Evolutionary conservation across 1,140 invertebrate species (phyloP).

Genomic region (Wiebesia pumilae): DNA sequence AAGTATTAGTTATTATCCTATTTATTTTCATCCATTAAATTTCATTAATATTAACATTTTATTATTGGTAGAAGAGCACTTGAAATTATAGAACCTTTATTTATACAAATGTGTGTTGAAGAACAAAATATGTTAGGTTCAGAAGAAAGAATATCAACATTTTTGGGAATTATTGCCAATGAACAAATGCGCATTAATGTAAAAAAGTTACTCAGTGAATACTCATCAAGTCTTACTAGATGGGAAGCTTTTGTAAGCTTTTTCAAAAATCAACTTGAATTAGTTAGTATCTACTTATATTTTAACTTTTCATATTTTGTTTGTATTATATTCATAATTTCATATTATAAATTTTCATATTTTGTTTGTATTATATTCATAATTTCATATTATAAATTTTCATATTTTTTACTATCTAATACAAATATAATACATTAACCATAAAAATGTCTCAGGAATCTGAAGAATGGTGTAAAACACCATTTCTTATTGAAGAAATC

Average conservation of each 20-base stretch:
- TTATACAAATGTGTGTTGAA: conserved; percentile 80
- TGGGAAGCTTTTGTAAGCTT: conserved; percentile 78
- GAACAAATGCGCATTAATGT: conserved; percentile 76
- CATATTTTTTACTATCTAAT: too few relatives aligned
- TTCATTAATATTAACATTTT: not conserved
- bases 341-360: too few relatives aligned
- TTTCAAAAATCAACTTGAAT: conserved; percentile 66
- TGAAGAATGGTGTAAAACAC: conserved; percentile 60
- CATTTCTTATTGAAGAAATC: conserved; percentile 84
- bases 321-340: too few relatives aligned
- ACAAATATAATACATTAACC: conserved; percentile 3
- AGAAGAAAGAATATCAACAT: conserved; percentile 77
- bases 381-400: not conserved
- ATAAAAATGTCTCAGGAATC: conserved; percentile 62
- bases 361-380: too few relatives aligned
- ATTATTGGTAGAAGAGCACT: conserved; percentile 79
- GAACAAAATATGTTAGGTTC: conserved; percentile 86
- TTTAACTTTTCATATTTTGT: not conserved
- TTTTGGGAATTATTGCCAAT: conserved; percentile 80
- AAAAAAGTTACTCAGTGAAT: conserved; percentile 56
- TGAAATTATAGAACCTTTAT: conserved; percentile 81
- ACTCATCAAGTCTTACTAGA: conserved; percentile 71
- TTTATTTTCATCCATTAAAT: not conserved
- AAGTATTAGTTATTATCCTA: conserved; percentile 55
- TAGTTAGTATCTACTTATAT: conserved; percentile 56